Percentiles rank a stretch among this genome's conserved stretches.
These are phyloP conservation scores for Eilema caniola DNA, from an alignment of 2,888 invertebrate species.

Conservation along the genomic window DNA sequence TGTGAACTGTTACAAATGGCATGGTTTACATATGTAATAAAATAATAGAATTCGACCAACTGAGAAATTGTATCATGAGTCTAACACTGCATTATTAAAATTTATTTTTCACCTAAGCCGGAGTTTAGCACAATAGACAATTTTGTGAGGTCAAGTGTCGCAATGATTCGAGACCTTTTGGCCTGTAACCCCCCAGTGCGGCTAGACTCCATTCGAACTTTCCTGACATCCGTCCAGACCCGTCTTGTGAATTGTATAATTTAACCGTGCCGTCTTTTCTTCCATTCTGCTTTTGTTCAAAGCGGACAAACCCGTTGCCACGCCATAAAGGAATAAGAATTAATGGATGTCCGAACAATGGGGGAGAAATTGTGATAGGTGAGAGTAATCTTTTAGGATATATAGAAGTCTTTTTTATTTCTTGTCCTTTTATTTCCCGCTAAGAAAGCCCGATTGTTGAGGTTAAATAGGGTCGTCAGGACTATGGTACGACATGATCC, in stretches of 20 bases:
- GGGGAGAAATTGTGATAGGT: conserved; percentile 85
- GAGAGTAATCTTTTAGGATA: conserved; percentile 81
- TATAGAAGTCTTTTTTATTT: conserved; percentile 44
- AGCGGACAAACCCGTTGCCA: conserved; percentile 80
- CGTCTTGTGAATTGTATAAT: conserved; percentile 73
- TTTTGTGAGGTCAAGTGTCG: conserved; percentile 53
- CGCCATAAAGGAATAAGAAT: conserved; percentile 72
- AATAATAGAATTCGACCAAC: background rate
- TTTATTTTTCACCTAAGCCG: background rate
- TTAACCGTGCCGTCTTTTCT: conserved; percentile 77
- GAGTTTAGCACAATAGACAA: conserved; percentile 40
- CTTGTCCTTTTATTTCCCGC: conserved; percentile 73
- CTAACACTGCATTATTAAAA: background rate
- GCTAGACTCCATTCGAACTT: conserved; percentile 54
- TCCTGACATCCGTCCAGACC: conserved; percentile 69
- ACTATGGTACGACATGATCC: conserved; percentile 61
- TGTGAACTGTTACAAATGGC: background rate
- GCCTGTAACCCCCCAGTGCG: conserved; percentile 64
- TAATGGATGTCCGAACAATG: conserved; percentile 83
- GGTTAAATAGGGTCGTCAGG: conserved; percentile 75
- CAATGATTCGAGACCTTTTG: conserved; percentile 64
- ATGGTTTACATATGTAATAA: background rate
- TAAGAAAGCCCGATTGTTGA: conserved; percentile 71
- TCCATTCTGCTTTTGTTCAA: conserved; percentile 77
- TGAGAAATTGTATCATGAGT: background rate